Conservation (phyloP, 2,888 invertebrate species). For the Drosophila mayaguana region DNA sequence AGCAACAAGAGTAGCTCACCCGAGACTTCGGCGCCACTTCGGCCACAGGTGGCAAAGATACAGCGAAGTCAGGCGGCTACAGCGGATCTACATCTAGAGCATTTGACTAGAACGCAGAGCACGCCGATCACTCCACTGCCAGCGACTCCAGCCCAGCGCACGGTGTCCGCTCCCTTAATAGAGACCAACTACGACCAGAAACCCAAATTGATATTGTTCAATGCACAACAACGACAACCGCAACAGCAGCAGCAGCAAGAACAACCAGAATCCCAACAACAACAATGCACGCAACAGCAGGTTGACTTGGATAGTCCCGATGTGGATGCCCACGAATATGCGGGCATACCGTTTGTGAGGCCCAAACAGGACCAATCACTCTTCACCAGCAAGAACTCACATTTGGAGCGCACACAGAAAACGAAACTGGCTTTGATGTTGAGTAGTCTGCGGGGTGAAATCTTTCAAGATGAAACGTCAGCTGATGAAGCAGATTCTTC, state of each 20-base stretch:
- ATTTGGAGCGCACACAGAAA: conserved; percentile 81
- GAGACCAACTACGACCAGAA: conserved; percentile 35
- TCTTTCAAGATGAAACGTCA: conserved; percentile 73
- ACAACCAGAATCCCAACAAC: not conserved
- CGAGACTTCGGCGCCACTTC: conserved; percentile 56
- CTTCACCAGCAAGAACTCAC: conserved; percentile 63
- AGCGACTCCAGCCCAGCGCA: conserved; percentile 41
- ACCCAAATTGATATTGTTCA: conserved; percentile 83
- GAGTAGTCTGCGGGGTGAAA: conserved; percentile 83
- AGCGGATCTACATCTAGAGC: conserved; percentile 31
- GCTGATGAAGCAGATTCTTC: conserved; percentile 59
- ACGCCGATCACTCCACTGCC: conserved; percentile 60
- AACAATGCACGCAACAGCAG: conserved; percentile 40
- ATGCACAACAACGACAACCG: conserved; percentile 61
- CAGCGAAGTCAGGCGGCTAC: conserved; percentile 54
- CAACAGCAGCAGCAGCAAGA: not conserved
- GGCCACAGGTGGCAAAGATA: conserved; percentile 55
- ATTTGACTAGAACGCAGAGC: conserved; percentile 49
- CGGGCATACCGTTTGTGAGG: conserved; percentile 83
- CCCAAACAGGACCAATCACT: conserved; percentile 78
- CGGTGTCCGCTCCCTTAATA: conserved; percentile 38
- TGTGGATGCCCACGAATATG: conserved; percentile 65
- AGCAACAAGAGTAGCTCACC: conserved; percentile 48
- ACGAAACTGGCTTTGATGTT: conserved; percentile 84
- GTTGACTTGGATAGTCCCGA: conserved; percentile 45